These are phyloP conservation scores for Heterohyrax brucei DNA, from an alignment of 2,797 vertebrate species.

Conservation along the genomic window DNA sequence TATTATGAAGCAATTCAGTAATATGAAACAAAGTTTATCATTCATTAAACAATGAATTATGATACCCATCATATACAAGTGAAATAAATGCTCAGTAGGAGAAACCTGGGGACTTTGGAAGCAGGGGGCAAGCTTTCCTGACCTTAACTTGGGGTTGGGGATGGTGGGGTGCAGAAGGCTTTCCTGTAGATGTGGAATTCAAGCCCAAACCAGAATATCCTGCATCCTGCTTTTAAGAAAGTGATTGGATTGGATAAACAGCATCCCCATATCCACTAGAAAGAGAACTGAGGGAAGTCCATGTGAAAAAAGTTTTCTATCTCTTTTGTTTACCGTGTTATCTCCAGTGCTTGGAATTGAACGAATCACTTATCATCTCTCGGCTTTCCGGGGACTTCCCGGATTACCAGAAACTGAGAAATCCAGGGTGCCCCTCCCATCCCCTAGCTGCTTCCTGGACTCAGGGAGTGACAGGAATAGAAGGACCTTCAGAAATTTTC, in stretches of 20 bases:
- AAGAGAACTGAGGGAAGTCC: not conserved
- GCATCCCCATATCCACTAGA: not conserved
- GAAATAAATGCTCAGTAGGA: not conserved
- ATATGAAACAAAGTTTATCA: conserved; percentile 4
- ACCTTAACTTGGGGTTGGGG: not conserved
- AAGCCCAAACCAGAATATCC: not conserved
- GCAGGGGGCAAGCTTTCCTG: not conserved
- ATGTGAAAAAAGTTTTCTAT: not conserved
- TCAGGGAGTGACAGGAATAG: not conserved
- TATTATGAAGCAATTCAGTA: not conserved
- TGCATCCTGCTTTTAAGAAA: not conserved
- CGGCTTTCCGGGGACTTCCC: not conserved
- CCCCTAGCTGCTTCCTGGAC: not conserved
- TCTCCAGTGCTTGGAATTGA: not conserved
- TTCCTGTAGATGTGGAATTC: not conserved
- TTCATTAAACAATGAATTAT: not conserved
- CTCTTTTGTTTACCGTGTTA: not conserved
- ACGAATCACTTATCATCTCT: not conserved
- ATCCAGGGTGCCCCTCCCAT: not conserved
- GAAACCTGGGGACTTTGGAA: not conserved
- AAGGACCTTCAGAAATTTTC: not conserved
- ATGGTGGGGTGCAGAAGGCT: not conserved
- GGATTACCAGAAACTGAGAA: not conserved
- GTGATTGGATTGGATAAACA: not conserved
- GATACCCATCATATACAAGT: not conserved